A percentile compares a stretch with the other conserved stretches of the same genome.
These are phyloP conservation scores for Cladopsammia gracilis DNA, from an alignment of 64 coral and sea anemone species.

Conservation along the genomic window DNA sequence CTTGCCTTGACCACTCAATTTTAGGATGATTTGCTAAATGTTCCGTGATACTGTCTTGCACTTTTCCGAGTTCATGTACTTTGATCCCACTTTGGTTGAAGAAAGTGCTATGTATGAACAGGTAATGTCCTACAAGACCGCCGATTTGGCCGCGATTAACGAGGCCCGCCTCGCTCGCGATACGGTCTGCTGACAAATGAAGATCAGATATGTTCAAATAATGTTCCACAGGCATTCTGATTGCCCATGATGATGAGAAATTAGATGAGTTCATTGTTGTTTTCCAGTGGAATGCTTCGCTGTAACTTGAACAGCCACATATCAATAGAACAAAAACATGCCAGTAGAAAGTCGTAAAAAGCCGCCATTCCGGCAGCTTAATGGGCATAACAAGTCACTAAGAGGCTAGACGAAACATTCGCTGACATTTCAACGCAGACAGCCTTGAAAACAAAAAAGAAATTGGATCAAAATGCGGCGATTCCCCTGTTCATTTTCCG, in stretches of 20 bases:
- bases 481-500: conserved; percentile 44
- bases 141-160: conserved; percentile 89
- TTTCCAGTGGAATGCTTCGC: conserved; percentile 39
- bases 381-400: conserved; percentile 92
- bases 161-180: conserved; percentile 76
- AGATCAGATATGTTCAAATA: conserved; percentile 44
- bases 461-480: conserved; percentile 4
- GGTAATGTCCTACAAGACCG: conserved; percentile 77
- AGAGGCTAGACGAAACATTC: conserved; percentile 51
- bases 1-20: conserved; percentile 94
- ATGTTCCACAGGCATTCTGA: conserved; percentile 79
- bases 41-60: conserved; percentile 73
- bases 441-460: conserved; percentile 37
- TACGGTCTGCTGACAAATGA: conserved; percentile 70
- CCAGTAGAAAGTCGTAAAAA: conserved; percentile 60
- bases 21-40: conserved; percentile 82
- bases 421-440: conserved; percentile 43
- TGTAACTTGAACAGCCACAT: conserved; percentile 37
- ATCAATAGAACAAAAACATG: conserved; percentile 59
- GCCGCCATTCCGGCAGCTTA: conserved; percentile 82
- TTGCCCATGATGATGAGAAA: conserved; percentile 83
- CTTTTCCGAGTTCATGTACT: neutral
- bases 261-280: neutral
- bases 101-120: conserved; percentile 78
- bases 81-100: conserved; percentile 63